Evolutionary conservation across 2,113 vertebrate genomes (phyloP).

Genomic region (Hippocampus barbouri): DNA sequence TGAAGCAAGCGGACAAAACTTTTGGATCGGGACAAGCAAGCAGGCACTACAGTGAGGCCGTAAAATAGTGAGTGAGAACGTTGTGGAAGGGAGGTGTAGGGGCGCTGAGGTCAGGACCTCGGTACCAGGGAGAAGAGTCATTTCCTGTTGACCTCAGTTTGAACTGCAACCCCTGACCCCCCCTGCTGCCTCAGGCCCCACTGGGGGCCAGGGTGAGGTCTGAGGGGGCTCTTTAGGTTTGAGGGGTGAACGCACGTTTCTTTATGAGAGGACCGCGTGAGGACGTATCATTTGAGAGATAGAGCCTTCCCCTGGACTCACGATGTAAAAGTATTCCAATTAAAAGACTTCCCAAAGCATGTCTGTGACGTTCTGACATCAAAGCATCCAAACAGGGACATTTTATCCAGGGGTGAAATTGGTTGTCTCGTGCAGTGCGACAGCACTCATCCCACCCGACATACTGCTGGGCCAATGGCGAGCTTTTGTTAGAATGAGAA

Average conservation of each 20-base stretch:
- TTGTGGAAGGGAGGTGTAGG: conserved; percentile 33
- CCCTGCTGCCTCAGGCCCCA: conserved; percentile 50
- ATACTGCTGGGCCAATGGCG: too few species aligned
- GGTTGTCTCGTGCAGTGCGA: too few species aligned
- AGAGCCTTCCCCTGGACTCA: not conserved
- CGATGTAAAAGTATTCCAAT: not conserved
- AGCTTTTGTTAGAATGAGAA: too few species aligned
- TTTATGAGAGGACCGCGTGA: not conserved
- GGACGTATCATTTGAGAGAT: not conserved
- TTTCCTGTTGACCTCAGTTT: conserved; percentile 74
- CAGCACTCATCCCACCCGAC: too few species aligned
- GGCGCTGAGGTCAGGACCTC: conserved; percentile 57
- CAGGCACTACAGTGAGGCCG: not conserved
- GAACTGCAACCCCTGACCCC: conserved; percentile 72
- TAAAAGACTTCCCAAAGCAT: not conserved
- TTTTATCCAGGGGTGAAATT: too few species aligned
- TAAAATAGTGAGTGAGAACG: conserved; percentile 5
- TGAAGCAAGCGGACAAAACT: too few species aligned
- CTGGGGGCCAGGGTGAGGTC: conserved; percentile 41
- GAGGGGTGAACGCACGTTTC: conserved; percentile 14
- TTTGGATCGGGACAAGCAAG: too few species aligned
- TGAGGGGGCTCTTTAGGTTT: conserved; percentile 22
- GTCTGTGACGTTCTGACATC: too few species aligned
- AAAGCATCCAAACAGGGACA: too few species aligned
- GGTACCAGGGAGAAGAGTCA: conserved; percentile 61